Conservation (phyloP, 2,888 invertebrate species). For the Baronia brevicornis region DNA sequence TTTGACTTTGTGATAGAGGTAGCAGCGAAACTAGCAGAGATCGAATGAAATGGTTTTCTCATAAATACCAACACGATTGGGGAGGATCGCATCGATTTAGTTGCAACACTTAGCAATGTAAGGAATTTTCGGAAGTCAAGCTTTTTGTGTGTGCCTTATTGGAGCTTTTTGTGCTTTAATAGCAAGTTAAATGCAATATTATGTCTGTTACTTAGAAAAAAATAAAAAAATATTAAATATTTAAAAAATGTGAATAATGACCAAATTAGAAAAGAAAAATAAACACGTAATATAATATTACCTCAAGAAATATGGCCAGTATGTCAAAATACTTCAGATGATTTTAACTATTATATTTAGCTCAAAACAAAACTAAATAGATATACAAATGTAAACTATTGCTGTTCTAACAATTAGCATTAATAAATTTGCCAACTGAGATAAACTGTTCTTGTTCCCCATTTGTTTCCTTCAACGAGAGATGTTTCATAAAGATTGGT, state of each 20-base stretch:
- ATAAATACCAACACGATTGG: constrained; percentile 30
- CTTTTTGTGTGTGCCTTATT: too few relatives aligned
- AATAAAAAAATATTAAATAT: background rate
- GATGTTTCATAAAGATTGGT: constrained; percentile 12
- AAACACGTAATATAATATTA: too few relatives aligned
- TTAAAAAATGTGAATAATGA: background rate
- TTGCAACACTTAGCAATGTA: constrained; percentile 40
- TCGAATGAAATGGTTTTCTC: constrained; percentile 22
- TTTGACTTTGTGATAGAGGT: constrained; percentile 6
- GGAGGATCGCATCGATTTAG: constrained; percentile 46
- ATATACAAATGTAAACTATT: too few relatives aligned
- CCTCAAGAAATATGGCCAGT: too few relatives aligned
- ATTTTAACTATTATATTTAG: too few relatives aligned
- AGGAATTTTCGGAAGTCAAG: constrained; percentile 44
- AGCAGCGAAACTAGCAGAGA: constrained; percentile 6
- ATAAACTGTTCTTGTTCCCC: constrained; percentile 10
- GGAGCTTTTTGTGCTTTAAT: too few relatives aligned
- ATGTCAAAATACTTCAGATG: too few relatives aligned
- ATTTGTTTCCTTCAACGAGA: constrained; percentile 7
- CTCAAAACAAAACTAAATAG: too few relatives aligned
- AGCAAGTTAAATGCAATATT: background rate
- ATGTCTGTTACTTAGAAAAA: too few relatives aligned
- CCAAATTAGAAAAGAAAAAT: too few relatives aligned
- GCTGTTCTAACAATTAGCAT: background rate
- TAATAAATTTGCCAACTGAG: constrained; percentile 1